A percentile compares a stretch with the other conserved stretches of the same genome.
These are phyloP conservation scores for Hemiprocne comata DNA, from an alignment of 2,113 vertebrate species.

Conservation along the genomic window DNA sequence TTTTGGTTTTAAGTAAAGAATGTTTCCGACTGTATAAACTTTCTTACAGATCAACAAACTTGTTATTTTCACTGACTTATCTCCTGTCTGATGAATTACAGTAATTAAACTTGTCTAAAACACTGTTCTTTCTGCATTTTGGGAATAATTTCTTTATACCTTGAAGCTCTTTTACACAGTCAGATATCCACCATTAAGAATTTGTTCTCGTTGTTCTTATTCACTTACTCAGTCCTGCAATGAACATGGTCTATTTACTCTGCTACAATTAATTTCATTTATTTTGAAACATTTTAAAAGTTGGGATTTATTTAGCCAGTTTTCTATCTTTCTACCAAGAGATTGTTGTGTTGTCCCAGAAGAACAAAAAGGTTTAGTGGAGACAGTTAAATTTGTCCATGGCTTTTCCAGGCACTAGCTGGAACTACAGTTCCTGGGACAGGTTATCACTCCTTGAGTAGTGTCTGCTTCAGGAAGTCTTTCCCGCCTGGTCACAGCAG, in stretches of 20 bases:
- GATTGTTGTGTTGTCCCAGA: not conserved
- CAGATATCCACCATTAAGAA: not conserved
- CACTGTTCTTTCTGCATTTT: not conserved
- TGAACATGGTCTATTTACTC: not conserved
- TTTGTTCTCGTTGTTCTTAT: not conserved
- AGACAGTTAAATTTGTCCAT: not conserved
- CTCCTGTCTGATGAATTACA: not conserved
- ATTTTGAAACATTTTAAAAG: not conserved
- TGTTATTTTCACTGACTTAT: not conserved
- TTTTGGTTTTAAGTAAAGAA: not conserved
- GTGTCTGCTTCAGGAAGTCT: fast-evolving
- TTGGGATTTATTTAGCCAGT: not conserved
- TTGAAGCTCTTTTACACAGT: not conserved
- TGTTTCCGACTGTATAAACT: not conserved
- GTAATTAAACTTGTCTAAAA: not conserved
- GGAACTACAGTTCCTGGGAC: not conserved
- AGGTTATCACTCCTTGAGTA: not conserved
- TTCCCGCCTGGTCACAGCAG: not conserved
- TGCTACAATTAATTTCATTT: not conserved
- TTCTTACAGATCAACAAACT: not conserved
- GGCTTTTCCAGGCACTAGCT: not conserved
- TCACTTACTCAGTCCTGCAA: not conserved
- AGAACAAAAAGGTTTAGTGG: not conserved
- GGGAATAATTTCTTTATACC: not conserved
- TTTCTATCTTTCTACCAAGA: not conserved